Percentiles rank a stretch among this genome's conserved stretches.
Conservation (phyloP, 2,888 invertebrate genomes). For the Leptogaster cylindrica region DNA sequence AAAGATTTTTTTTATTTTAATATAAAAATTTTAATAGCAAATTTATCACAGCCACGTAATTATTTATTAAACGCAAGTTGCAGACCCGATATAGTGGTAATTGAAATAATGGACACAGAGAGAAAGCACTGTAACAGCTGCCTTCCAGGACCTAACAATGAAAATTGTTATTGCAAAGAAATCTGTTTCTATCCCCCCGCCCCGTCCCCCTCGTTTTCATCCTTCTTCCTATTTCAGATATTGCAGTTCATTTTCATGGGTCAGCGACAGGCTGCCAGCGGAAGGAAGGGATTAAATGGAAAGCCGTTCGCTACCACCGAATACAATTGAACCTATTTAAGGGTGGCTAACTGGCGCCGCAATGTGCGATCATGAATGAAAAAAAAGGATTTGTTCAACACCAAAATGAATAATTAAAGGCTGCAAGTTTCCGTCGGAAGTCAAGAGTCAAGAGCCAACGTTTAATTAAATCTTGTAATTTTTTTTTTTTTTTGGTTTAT, state of each 20-base stretch:
- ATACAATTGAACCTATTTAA: too few relatives aligned
- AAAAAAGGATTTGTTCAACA: slow-evolving; percentile 1
- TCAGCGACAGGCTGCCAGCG: not conserved
- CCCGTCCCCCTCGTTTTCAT: too few relatives aligned
- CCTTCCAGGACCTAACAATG: not conserved
- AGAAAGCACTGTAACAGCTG: not conserved
- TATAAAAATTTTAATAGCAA: slow-evolving; percentile 26
- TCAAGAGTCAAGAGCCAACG: not conserved
- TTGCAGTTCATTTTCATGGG: too few relatives aligned
- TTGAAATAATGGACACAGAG: not conserved
- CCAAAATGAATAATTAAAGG: slow-evolving; percentile 28
- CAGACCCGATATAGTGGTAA: not conserved
- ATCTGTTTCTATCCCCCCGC: too few relatives aligned
- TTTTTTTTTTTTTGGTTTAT: slow-evolving; percentile 6
- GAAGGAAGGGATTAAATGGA: not conserved
- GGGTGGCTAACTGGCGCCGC: not conserved
- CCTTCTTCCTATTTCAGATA: too few relatives aligned
- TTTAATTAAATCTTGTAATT: slow-evolving; percentile 30
- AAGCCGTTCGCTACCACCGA: too few relatives aligned
- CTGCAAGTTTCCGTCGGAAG: not conserved
- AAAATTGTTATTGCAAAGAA: too few relatives aligned
- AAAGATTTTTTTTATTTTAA: too few relatives aligned
- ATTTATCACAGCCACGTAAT: not conserved
- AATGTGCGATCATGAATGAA: not conserved
- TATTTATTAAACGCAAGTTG: slow-evolving; percentile 15